Evolutionary conservation across 2,797 vertebrate genomes (phyloP).

Genomic region (Cossypha caffra): DNA sequence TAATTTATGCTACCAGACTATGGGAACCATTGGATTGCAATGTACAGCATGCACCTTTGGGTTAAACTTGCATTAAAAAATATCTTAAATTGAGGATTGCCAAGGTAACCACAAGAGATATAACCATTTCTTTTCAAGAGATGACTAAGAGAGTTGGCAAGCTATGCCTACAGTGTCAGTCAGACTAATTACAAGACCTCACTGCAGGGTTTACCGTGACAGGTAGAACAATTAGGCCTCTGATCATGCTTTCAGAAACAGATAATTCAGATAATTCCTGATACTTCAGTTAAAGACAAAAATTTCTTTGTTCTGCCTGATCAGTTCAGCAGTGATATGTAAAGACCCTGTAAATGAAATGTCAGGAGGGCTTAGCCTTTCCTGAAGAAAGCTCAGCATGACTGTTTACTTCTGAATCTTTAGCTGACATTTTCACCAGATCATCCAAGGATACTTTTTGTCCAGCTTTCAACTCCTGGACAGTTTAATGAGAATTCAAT

Average conservation of each 20-base stretch:
- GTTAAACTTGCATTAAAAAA: neutral
- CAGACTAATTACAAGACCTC: neutral
- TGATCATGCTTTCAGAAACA: neutral
- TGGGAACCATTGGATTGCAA: neutral
- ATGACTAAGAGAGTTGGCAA: neutral
- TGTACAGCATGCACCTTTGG: neutral
- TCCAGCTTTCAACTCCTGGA: neutral
- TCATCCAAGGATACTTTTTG: neutral
- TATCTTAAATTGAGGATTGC: neutral
- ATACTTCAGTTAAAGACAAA: neutral
- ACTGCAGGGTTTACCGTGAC: neutral
- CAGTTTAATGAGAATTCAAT: neutral
- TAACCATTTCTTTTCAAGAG: neutral
- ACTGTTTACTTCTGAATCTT: neutral
- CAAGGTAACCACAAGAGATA: neutral
- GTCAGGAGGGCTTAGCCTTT: neutral
- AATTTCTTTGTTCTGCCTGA: neutral
- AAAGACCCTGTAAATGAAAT: neutral
- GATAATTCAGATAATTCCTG: neutral
- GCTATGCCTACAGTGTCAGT: neutral
- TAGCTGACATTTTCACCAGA: neutral
- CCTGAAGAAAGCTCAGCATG: neutral
- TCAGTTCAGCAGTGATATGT: neutral
- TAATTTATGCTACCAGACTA: neutral
- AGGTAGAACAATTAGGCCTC: neutral